phyloP scores from a whole-genome alignment of 2,113 vertebrate species.

The Indicator maculatus region DNA sequence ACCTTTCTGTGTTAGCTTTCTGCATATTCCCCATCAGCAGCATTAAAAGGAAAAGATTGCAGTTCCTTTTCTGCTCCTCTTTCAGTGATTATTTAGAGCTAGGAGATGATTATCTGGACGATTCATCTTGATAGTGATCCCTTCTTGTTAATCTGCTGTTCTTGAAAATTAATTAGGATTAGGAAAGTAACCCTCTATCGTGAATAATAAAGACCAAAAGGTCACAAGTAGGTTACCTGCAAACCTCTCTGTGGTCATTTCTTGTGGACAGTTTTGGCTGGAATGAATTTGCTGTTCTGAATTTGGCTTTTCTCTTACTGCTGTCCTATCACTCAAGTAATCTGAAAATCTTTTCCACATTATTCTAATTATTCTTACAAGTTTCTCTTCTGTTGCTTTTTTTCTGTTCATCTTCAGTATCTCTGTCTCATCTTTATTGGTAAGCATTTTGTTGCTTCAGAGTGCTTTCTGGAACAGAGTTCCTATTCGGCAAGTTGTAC shows the following conservation, averaged over 20 bases:
- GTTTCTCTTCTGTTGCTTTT: background rate
- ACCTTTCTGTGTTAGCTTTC: constrained; percentile 26
- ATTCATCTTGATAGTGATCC: constrained; percentile 10
- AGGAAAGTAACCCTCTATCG: background rate
- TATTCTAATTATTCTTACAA: constrained; percentile 1
- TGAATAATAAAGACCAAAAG: background rate
- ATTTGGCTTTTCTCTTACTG: background rate
- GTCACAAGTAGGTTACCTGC: background rate
- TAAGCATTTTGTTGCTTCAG: background rate
- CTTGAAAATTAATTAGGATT: constrained; percentile 37
- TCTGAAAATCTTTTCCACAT: background rate
- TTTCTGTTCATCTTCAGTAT: background rate
- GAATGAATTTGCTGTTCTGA: background rate
- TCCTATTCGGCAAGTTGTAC: background rate
- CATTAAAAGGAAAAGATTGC: background rate
- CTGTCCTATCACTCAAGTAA: background rate
- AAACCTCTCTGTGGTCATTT: background rate
- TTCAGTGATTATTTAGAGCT: constrained; percentile 24
- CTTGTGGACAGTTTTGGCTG: background rate
- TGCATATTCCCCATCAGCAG: background rate
- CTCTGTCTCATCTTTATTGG: constrained; percentile 1
- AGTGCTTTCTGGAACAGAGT: background rate
- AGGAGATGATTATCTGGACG: background rate
- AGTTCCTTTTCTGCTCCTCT: background rate
- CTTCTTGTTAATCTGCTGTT: constrained; percentile 24